Evolutionary conservation across 2,113 vertebrate genomes (phyloP), one percentile per base, ranked within the genome.

Genomic region (Bagarius yarrelli): DNA sequence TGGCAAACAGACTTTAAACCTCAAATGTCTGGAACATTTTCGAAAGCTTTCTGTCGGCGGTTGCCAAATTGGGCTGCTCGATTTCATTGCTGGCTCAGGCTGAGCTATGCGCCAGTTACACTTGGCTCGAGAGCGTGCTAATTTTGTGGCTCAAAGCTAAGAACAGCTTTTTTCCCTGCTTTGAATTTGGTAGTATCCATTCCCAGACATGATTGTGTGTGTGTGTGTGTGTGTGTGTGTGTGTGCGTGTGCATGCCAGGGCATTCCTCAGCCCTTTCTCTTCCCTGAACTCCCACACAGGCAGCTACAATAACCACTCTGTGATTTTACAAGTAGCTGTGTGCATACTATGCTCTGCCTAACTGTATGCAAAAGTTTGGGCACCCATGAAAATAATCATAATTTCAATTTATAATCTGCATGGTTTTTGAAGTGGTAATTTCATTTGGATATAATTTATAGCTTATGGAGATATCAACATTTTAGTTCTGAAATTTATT

Each of bases 61-160:
- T 82, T 85, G 79, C 52, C 80, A 79, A 60, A 75, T 77, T 78
- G 55, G 36, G 47, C 75, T 56, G 53, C 60, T 78, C 81, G 83
- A 84, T 79, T 63, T 76, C 44, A 57, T 23, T 55, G 64, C 44
- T 79, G 60, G 71, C 70, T 56, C 6, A 4, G 71, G n/a, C 52
- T 36, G 34, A 59, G 34, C 53, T 61, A 56, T 78, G 63, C 44
- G n/a, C 61, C 36, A 40, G 73, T 72, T 84, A 44, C 44, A 18
- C 69, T 79, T 81, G 83, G 60, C 75, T 36, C 30, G 9, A 13
- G 56, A 59, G 25, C 19, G 19, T 14, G 25, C 50, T 70, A 56
- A 79, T 76, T 60, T 71, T 56, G 78, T 57, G 70, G 25, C 27
- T 53, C 16, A 72, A 53, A 53, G 50, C 50, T 32, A 4, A 44